Evolutionary conservation across 2,888 invertebrate species (phyloP).

Genomic region (Ennomos quercinarius): DNA sequence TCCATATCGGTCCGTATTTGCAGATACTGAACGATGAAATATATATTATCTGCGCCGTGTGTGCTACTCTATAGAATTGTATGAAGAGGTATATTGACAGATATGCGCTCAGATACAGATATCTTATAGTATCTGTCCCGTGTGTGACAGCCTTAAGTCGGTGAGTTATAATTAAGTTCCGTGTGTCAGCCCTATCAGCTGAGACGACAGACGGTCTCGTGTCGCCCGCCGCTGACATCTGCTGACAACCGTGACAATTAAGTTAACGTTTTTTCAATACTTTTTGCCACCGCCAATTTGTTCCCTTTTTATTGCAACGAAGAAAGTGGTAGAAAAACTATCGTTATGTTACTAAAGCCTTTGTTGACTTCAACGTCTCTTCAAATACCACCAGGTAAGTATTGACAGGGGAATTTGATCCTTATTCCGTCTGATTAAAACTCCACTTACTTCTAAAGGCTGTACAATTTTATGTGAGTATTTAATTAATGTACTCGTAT

Average conservation of each 20-base stretch:
- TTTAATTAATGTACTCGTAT: slow-evolving; percentile 50
- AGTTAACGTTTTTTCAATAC: slow-evolving; percentile 72
- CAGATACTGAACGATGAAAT: too few relatives aligned
- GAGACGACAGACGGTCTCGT: slow-evolving; percentile 25
- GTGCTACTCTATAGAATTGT: too few relatives aligned
- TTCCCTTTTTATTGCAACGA: slow-evolving; percentile 52
- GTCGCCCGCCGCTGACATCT: slow-evolving; percentile 41
- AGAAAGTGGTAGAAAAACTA: slow-evolving; percentile 74
- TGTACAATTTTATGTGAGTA: slow-evolving; percentile 37
- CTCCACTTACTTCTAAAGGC: neutral
- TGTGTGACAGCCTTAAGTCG: too few relatives aligned
- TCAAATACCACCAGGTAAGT: slow-evolving; percentile 13
- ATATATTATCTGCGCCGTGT: too few relatives aligned
- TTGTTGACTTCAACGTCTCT: slow-evolving; percentile 43
- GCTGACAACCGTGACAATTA: slow-evolving; percentile 73
- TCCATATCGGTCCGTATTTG: too few relatives aligned
- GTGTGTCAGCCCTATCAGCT: slow-evolving; percentile 32
- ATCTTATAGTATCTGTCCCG: too few relatives aligned
- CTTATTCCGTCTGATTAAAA: slow-evolving; percentile 2
- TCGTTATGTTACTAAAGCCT: slow-evolving; percentile 62
- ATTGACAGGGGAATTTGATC: slow-evolving; percentile 30
- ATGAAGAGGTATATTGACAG: too few relatives aligned
- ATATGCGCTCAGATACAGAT: too few relatives aligned
- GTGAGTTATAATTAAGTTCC: neutral
- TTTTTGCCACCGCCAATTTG: slow-evolving; percentile 50